A percentile compares a stretch with the other conserved stretches of the same genome.
phyloP scores from a whole-genome alignment of 2,888 invertebrate species.

The Calameuta filiformis region DNA sequence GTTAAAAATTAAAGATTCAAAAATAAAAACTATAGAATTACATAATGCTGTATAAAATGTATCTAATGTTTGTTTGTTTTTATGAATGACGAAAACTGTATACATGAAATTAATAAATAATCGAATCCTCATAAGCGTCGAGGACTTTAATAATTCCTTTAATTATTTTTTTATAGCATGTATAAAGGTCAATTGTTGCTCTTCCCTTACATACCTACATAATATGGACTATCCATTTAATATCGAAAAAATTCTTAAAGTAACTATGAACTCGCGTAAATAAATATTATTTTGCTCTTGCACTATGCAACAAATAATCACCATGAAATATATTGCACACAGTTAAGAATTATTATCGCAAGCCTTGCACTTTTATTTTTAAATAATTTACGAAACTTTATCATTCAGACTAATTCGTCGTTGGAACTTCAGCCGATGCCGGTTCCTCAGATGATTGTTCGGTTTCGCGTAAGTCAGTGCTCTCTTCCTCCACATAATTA shows the following conservation, averaged over 20 bases:
- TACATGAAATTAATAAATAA: neutral
- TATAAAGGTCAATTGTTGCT: neutral
- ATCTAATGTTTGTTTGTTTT: neutral
- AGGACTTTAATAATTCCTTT: neutral
- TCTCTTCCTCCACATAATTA: conserved; percentile 1
- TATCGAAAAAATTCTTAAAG: neutral
- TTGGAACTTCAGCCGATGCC: neutral
- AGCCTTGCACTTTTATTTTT: neutral
- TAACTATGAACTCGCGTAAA: neutral
- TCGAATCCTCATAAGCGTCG: neutral
- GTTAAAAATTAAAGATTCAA: neutral
- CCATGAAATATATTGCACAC: neutral
- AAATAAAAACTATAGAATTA: neutral
- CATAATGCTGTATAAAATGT: neutral
- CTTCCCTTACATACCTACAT: neutral
- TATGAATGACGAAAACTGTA: neutral
- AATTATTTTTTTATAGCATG: neutral
- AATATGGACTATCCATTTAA: neutral
- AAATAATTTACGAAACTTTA: neutral
- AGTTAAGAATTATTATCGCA: neutral
- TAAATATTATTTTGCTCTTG: neutral
- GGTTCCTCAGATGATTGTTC: neutral
- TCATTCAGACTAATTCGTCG: neutral
- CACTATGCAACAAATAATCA: neutral
- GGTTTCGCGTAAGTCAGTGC: neutral